Evolutionary conservation across 2,797 vertebrate species (phyloP).

Genomic region (Hapalemur alaotrensis): DNA sequence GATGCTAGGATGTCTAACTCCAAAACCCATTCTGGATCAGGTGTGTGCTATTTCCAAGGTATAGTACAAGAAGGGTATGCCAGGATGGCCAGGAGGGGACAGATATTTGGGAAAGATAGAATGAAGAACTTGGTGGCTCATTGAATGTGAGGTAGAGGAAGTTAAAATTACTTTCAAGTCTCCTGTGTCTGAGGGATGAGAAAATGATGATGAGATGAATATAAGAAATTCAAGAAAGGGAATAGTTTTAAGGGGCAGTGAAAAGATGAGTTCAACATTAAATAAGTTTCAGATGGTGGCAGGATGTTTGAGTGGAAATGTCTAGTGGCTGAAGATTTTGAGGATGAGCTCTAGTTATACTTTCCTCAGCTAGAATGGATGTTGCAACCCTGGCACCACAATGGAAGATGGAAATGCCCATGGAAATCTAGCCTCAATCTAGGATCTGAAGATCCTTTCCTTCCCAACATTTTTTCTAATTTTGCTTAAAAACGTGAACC

Average conservation of each 20-base stretch:
- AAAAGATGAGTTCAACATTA: neutral
- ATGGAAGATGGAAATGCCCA: neutral
- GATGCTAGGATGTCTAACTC: neutral
- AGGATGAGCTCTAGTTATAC: neutral
- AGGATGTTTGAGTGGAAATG: neutral
- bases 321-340: neutral
- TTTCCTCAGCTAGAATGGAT: neutral
- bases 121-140: neutral
- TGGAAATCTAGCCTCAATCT: neutral
- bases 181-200: neutral
- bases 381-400: neutral
- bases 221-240: neutral
- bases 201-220: conserved; percentile 20
- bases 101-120: neutral
- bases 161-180: neutral
- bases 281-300: neutral
- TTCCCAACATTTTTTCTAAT: neutral
- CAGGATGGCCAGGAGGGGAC: too few relatives aligned
- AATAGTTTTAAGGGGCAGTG: neutral
- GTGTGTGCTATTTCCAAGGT: neutral
- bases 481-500: conserved; percentile 36
- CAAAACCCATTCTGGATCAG: neutral
- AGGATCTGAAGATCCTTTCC: neutral
- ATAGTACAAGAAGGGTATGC: accelerated
- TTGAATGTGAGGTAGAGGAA: neutral